phyloP scores from a whole-genome alignment of 1,140 invertebrate species.

The Solen grandis region DNA sequence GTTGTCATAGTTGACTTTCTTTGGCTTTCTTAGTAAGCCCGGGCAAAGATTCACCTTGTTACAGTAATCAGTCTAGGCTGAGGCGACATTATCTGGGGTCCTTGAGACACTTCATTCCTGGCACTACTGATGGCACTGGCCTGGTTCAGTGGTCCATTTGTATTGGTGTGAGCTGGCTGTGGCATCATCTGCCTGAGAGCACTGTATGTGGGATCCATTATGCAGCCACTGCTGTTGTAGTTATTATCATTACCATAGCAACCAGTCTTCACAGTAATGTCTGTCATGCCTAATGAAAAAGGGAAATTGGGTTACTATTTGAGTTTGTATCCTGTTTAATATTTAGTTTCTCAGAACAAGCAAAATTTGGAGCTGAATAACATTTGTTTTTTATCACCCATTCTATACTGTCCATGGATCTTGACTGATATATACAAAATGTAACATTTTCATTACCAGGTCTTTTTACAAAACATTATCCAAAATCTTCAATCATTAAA shows the following conservation, averaged over 20 bases:
- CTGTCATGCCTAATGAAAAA: not conserved
- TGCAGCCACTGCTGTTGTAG: conserved; percentile 40
- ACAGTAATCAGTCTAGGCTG: conserved; percentile 1
- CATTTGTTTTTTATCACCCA: too few relatives aligned
- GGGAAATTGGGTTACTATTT: conserved; percentile 7
- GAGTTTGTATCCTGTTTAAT: conserved; percentile 24
- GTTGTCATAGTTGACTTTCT: conserved; percentile 85
- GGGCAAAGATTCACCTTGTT: not conserved
- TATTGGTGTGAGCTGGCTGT: conserved; percentile 32
- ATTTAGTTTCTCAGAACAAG: too few relatives aligned
- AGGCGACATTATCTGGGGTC: not conserved
- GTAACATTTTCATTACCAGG: too few relatives aligned
- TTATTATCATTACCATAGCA: not conserved
- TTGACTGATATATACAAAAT: too few relatives aligned
- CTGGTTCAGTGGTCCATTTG: conserved; percentile 20
- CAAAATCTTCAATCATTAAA: too few relatives aligned
- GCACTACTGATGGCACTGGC: not conserved
- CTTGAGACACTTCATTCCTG: conserved; percentile 15
- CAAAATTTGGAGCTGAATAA: too few relatives aligned
- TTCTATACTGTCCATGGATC: too few relatives aligned
- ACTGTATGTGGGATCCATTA: conserved; percentile 30
- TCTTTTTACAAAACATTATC: too few relatives aligned
- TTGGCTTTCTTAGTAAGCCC: conserved; percentile 10
- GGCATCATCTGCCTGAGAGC: conserved; percentile 7
- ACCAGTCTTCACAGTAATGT: conserved; percentile 4